A percentile compares a stretch with the other conserved stretches of the same genome.
phyloP scores from a whole-genome alignment of 1,140 invertebrate species.

The Lycorma delicatula region DNA sequence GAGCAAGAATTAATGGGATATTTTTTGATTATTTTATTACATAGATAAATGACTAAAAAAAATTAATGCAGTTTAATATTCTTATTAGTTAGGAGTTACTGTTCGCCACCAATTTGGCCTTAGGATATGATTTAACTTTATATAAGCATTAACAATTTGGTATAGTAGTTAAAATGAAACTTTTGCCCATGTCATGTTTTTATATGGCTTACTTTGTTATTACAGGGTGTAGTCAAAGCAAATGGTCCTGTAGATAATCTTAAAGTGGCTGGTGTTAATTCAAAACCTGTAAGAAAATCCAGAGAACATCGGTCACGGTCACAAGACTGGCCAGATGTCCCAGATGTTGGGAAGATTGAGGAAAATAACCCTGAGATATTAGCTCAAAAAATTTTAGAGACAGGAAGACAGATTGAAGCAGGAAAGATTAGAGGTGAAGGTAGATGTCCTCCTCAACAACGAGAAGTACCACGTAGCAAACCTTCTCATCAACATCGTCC shows the following conservation, averaged over 20 bases:
- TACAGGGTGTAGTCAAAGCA: conserved; percentile 1
- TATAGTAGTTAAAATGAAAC: neutral
- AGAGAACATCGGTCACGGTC: conserved; percentile 65
- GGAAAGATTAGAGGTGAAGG: conserved; percentile 48
- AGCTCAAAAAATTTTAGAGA: conserved; percentile 81
- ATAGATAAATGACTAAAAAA: no score
- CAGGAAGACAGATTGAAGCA: conserved; percentile 76
- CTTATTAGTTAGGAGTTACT: no score
- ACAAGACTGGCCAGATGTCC: conserved; percentile 85
- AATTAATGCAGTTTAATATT: no score
- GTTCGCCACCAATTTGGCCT: no score
- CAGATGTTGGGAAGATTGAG: conserved; percentile 80
- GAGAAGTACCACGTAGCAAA: neutral
- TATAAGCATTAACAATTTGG: neutral
- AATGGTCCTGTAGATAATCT: conserved; percentile 5
- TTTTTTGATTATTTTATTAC: no score
- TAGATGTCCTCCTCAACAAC: conserved; percentile 13
- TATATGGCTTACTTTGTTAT: no score
- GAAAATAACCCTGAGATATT: conserved; percentile 84
- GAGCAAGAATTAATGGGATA: no score
- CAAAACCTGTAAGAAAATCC: conserved; percentile 44
- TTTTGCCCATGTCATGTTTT: neutral
- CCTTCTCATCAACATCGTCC: neutral
- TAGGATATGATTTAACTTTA: neutral
- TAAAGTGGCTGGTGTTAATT: neutral